phyloP scores from a whole-genome alignment of 1,140 invertebrate species.

The Pseudomyrmex pallidus region DNA sequence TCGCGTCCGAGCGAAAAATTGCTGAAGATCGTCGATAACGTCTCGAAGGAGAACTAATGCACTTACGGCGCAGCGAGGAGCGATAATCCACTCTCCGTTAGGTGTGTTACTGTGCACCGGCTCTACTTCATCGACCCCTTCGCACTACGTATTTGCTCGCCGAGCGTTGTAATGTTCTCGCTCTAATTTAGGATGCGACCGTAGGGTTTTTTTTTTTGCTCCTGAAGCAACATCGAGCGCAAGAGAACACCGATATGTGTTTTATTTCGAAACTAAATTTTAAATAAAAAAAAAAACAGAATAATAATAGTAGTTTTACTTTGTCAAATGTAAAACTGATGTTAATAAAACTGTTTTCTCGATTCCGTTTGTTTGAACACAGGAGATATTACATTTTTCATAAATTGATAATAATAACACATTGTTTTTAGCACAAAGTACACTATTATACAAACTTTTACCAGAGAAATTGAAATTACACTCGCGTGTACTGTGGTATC shows the following conservation, averaged over 20 bases:
- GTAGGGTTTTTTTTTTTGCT: background rate
- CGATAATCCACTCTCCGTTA: conserved; percentile 52
- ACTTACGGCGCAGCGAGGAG: conserved; percentile 32
- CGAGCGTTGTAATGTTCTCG: conserved; percentile 28
- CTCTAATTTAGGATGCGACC: conserved; percentile 41
- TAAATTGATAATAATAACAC: background rate
- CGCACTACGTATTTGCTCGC: background rate
- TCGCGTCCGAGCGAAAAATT: conserved; percentile 5
- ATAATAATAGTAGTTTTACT: too few relatives aligned
- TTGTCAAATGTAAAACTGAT: too few relatives aligned
- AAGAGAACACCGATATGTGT: background rate
- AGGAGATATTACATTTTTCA: background rate
- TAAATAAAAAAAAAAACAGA: too few relatives aligned
- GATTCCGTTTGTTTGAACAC: too few relatives aligned
- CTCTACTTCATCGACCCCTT: conserved; percentile 27
- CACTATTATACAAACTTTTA: too few relatives aligned
- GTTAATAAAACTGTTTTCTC: too few relatives aligned
- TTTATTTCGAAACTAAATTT: background rate
- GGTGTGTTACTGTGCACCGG: conserved; percentile 37
- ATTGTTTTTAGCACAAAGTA: too few relatives aligned
- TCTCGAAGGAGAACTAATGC: conserved; percentile 46
- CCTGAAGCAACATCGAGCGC: background rate
- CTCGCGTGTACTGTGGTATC: background rate
- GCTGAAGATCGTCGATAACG: conserved; percentile 29
- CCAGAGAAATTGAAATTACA: background rate